These are phyloP conservation scores for Aleiodes leptofemur DNA, from an alignment of 2,888 invertebrate species.

Conservation along the genomic window DNA sequence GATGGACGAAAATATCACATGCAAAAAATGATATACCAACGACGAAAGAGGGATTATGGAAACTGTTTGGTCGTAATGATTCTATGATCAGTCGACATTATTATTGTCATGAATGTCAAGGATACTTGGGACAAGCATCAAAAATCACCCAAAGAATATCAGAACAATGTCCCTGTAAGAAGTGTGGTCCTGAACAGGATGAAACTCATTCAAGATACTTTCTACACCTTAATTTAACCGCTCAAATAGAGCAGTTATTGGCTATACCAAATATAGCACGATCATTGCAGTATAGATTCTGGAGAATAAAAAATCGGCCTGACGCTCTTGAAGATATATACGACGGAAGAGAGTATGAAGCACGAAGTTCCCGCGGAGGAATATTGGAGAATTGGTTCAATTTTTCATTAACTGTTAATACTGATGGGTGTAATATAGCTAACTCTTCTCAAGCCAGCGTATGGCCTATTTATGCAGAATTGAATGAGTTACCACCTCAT, in stretches of 20 bases:
- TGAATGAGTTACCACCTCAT: slow-evolving; percentile 46
- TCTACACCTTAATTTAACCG: not conserved
- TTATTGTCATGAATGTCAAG: too few species aligned
- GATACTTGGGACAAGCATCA: too few species aligned
- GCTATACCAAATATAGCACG: not conserved
- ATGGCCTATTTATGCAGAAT: slow-evolving; percentile 34
- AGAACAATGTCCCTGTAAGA: too few species aligned
- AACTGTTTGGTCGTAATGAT: too few species aligned
- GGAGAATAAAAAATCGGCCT: not conserved
- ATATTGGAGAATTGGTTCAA: slow-evolving; percentile 38
- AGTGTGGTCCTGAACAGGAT: too few species aligned
- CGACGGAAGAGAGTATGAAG: slow-evolving; percentile 45
- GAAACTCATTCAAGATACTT: too few species aligned
- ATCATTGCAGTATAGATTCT: not conserved
- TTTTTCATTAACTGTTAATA: slow-evolving; percentile 43
- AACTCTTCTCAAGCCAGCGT: slow-evolving; percentile 43
- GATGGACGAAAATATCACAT: too few species aligned
- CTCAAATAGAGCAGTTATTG: slow-evolving; percentile 3
- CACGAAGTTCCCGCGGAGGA: slow-evolving; percentile 11
- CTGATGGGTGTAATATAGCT: slow-evolving; percentile 43
- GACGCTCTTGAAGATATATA: slow-evolving; percentile 48
- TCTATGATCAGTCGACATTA: too few species aligned
- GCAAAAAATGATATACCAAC: too few species aligned
- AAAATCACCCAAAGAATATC: too few species aligned
- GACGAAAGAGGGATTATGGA: too few species aligned